Evolutionary conservation across 2,797 vertebrate species (phyloP), one percentile per base, ranked within the genome.

Genomic region (Schizopygopsis pylzovi): DNA sequence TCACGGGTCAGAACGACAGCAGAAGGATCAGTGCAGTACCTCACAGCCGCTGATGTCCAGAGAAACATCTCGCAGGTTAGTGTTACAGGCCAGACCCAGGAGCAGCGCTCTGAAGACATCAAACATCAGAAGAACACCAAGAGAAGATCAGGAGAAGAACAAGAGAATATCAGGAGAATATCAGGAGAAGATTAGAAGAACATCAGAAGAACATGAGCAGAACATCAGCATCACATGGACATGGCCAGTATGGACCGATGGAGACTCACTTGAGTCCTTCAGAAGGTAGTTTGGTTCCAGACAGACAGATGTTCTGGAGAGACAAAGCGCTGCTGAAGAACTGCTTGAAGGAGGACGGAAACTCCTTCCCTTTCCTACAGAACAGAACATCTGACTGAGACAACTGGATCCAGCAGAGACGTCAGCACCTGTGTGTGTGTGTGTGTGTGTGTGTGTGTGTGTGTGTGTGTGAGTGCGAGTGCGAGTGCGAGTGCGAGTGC

Each of bases 11-110:
- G 7, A 76, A 82, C 1, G n/a, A 61, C 11, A 25, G 11, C n/a
- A 37, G 54, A n/a, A 81, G 59, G 65, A 49, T 49, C 28, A 70
- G 37, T 81, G 33, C 59, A 37, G 18, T 84, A 99, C 98, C 96
- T 99, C 98, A 90, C 97, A 99, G 95, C 92, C 94, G 95, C 98
- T 99, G 91, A 99, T 96, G 90, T 99, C 98, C 91, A 99, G 94
- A 90, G 97, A 97, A 56, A 99, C 96, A 8, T 98, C 97, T 79
- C 97, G 97, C 90, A 99, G 93, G 93, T 95, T 97, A 15, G 96
- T 96, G 90, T 99, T 99, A 88, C 97, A 97, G 92, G 98, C 97
- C 89, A 99, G 95, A 61, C 98, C 98, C 92, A 99, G 88, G 83
- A 99, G 90, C 90, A 99, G 92, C 0, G 97, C 96, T 93, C 98